Evolutionary conservation across 1,140 invertebrate species (phyloP).

Genomic region (Phymorhynchus buccinoides): DNA sequence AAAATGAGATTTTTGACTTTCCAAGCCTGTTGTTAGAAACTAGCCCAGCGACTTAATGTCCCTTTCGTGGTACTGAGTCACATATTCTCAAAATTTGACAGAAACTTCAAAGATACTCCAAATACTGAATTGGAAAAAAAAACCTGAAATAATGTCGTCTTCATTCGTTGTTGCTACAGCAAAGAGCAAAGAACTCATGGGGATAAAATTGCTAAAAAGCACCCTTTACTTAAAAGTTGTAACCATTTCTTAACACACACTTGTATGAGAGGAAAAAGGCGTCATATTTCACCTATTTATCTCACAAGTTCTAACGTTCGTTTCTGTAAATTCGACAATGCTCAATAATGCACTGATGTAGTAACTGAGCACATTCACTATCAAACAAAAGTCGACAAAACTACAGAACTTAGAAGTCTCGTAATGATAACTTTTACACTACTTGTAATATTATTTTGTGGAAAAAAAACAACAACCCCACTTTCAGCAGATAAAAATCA

Average conservation of each 20-base stretch:
- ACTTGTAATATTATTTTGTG: too few species aligned
- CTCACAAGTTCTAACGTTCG: too few species aligned
- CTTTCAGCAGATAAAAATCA: neutral
- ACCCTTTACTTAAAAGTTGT: neutral
- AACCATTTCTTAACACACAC: neutral
- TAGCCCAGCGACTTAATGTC: too few species aligned
- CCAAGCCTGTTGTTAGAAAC: too few species aligned
- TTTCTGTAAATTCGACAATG: neutral
- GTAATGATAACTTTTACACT: too few species aligned
- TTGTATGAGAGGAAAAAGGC: neutral
- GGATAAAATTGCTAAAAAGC: neutral
- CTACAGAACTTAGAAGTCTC: neutral
- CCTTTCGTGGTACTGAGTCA: too few species aligned
- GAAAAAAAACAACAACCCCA: too few species aligned
- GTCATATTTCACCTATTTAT: neutral
- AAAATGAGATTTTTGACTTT: too few species aligned
- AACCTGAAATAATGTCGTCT: neutral
- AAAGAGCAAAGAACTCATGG: conserved; percentile 6
- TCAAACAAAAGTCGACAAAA: neutral
- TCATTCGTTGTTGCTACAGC: neutral
- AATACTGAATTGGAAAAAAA: neutral
- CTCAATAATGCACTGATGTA: neutral
- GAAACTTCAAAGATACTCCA: neutral
- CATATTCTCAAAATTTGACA: neutral
- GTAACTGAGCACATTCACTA: neutral